Evolutionary conservation across 2,113 vertebrate genomes (phyloP).

Genomic region (Eolophus roseicapilla): DNA sequence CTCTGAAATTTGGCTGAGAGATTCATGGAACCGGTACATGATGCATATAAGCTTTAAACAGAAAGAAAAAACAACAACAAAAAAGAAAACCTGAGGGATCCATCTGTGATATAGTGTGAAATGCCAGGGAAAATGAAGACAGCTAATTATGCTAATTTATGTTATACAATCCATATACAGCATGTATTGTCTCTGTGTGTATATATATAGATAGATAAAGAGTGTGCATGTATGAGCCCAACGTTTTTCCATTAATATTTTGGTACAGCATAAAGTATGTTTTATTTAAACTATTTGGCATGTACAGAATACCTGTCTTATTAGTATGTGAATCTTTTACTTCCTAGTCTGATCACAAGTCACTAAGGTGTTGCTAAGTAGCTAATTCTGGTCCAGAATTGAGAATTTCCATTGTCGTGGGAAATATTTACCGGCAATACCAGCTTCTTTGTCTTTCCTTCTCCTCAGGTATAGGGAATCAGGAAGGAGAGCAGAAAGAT

Average conservation of each 20-base stretch:
- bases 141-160: not conserved
- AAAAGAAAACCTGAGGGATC: not conserved
- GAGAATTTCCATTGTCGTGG: not conserved
- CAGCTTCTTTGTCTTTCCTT: not conserved
- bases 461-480: not conserved
- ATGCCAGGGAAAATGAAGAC: not conserved
- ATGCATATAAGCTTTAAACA: not conserved
- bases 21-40: not conserved
- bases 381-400: not conserved
- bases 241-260: not conserved
- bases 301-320: not conserved
- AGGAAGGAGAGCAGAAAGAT: not conserved
- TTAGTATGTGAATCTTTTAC: not conserved
- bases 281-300: not conserved
- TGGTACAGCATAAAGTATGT: not conserved
- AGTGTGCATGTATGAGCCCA: not conserved
- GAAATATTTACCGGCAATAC: not conserved
- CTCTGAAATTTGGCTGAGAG: not conserved
- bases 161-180: not conserved
- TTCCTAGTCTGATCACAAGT: not conserved
- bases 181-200: not conserved
- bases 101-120: conserved; percentile 24
- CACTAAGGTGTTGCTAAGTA: not conserved
- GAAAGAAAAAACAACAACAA: not conserved
- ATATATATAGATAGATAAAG: not conserved